A percentile compares a stretch with the other conserved stretches of the same genome.
phyloP scores from a whole-genome alignment of 2,888 invertebrate genomes.

The Rutpela maculata region DNA sequence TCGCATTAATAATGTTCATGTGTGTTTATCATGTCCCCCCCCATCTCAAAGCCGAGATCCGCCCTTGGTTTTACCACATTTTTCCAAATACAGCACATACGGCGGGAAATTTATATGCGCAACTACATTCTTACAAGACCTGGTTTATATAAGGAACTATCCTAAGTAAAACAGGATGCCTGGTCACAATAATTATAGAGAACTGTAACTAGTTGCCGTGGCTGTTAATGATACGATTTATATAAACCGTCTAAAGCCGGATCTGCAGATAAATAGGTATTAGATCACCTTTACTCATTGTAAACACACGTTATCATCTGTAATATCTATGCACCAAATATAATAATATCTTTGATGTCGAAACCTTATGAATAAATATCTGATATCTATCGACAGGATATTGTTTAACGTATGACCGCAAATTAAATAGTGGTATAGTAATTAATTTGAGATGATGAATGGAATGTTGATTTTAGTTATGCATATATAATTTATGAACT shows the following conservation, averaged over 20 bases:
- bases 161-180: too few relatives aligned
- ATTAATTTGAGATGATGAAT: neutral
- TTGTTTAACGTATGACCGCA: constrained; percentile 2
- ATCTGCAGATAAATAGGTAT: neutral
- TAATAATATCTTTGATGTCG: neutral
- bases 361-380: neutral
- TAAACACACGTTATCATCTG: neutral
- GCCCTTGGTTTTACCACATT: too few relatives aligned
- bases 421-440: neutral
- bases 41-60: too few relatives aligned
- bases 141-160: too few relatives aligned
- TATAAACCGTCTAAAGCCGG: neutral
- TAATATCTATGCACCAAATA: neutral
- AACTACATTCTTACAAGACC: too few relatives aligned
- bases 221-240: too few relatives aligned
- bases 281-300: neutral
- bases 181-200: too few relatives aligned
- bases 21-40: too few relatives aligned
- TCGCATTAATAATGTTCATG: too few relatives aligned
- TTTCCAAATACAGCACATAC: too few relatives aligned
- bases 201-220: too few relatives aligned
- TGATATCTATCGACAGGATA: neutral
- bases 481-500: neutral
- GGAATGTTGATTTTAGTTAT: neutral
- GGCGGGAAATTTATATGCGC: too few relatives aligned